Base-by-base conservation (phyloP, 2,113 vertebrate genomes). In the Mormyrus lacerda region DNA sequence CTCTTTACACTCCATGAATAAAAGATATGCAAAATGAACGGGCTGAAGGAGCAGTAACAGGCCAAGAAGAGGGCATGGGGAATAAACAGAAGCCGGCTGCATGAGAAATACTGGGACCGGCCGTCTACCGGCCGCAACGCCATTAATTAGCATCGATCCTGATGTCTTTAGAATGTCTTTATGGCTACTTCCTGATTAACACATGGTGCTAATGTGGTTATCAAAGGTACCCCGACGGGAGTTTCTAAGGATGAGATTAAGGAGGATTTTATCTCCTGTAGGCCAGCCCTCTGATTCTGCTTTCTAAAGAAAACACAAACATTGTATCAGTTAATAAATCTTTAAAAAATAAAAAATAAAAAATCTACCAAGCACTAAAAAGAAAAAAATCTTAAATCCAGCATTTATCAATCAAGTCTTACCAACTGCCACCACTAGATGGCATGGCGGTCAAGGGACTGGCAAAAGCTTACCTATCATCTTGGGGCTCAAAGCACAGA, bases 111-210 rank as follows among this genome's bases (percentile, higher is more conserved):
- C 8, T 73, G 87, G 44, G 21, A 73, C 39, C 85, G 90, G 88
- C 88, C 51, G 55, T 1, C 48, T 10, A 86, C 55, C 90, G 48
- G 53, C 79, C 44, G 13, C n/a, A 85, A 21, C 31, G 48, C 11
- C 55, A 69, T 86, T 92, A 83, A 89, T 88, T 84, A 83, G 89
- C 69, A 90, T 82, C 3, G 45, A 39, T 87, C 83, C 65, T 51
- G 83, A 53, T 84, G 47, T 88, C 58, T 27, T 90, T 76, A 87
- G 50, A 73, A 42, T 51, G 83, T 82, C 51, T 19, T 86, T 45
- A 55, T 61, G 88, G 88, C 86, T 50, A 83, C 45, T 61, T 85
- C 83, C 89, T 89, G 65, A 89, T 88, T 76, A 90, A 73, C 65
- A 85, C 82, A 55, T 85, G 31, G 82, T 21, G 58, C 47, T 88